Percentiles rank a stretch among this genome's conserved stretches.
Evolutionary conservation across 37 sponge, comb jelly and placozoan species (phyloP).

Genomic region (Geodia barretti): DNA sequence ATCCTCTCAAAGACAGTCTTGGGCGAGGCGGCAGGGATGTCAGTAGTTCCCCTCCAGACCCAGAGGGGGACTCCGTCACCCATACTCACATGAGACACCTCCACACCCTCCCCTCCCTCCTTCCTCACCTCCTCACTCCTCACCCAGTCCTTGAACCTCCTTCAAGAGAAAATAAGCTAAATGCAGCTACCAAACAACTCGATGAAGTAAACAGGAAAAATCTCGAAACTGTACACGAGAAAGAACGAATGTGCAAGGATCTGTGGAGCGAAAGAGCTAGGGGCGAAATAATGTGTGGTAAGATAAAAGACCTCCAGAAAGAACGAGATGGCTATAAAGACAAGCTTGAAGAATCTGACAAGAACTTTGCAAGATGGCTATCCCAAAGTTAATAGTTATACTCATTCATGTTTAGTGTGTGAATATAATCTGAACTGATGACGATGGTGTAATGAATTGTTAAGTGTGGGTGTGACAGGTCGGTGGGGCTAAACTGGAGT

Average conservation of each 20-base stretch:
- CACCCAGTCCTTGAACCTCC: conserved; percentile 67
- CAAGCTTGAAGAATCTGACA: background rate
- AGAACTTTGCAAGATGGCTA: background rate
- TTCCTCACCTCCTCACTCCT: background rate
- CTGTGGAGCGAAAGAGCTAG: background rate
- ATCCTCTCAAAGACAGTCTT: conserved; percentile 44
- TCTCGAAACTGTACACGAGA: too few relatives aligned
- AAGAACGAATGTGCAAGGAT: too few relatives aligned
- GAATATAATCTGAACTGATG: too few relatives aligned
- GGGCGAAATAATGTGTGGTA: background rate
- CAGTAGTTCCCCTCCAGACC: conserved; percentile 73
- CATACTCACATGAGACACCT: conserved; percentile 56
- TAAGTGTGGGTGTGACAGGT: background rate
- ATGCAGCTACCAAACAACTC: too few relatives aligned
- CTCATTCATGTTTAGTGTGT: too few relatives aligned
- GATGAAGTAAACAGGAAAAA: too few relatives aligned
- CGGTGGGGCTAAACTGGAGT: conserved; percentile 48
- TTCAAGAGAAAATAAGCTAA: background rate
- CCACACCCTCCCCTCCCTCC: conserved; percentile 1
- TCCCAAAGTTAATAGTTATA: too few relatives aligned
- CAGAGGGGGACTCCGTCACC: conserved; percentile 69
- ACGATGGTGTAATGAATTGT: too few relatives aligned
- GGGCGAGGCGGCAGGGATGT: conserved; percentile 47
- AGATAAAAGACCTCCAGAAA: background rate
- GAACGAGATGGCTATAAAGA: background rate